Base-by-base conservation (phyloP, 2,888 invertebrate genomes). In the Scaptomyza reducta region DNA sequence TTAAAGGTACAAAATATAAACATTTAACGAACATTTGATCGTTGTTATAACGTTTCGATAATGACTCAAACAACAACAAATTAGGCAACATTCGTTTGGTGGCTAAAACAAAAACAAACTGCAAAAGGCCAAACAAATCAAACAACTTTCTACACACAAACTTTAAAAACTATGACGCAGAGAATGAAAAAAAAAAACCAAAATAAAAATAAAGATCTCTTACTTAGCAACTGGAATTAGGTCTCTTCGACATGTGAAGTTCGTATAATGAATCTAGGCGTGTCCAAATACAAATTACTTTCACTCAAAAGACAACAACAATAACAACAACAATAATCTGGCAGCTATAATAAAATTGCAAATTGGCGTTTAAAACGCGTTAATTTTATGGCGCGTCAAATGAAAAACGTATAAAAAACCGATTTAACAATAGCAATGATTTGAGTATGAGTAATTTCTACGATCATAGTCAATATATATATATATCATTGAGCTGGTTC, bases 251-350 rank as follows among this genome's bases (percentile, higher is more conserved):
- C 29, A 62, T 40, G 35, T 65, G 45, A 58, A 59, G 41, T 53
- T 54, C 16, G 18, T 38, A 51, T 44, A 57, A 40, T 40, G 16
- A 16, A 45, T 60, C 59, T 67, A 46, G 78, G 78, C 70, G 78
- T 66, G 70, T 74, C 70, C 42, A 59, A 41, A n/a, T 14, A 50
- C 72, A 72, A 71, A 84, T 81, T 74, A 81, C 87, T 87, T 82
- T 82, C 85, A 78, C 87, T 70, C 63, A 67, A 64, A 40, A 46
- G 42, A 42, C 53, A 45, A 33, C 44, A 59, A 41, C 40, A 61
- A n/a, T n/a, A 59, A 54, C 54, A 55, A 58, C 44, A 65, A 63
- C 45, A 57, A 53, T 49, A 53, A 57, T 11, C 22, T 46, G 49
- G n/a, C 66, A 75, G 68, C 63, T 64, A 68, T 59, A 59, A 71